Base-by-base conservation (phyloP, 2,113 vertebrate species). In the Pan paniscus region DNA sequence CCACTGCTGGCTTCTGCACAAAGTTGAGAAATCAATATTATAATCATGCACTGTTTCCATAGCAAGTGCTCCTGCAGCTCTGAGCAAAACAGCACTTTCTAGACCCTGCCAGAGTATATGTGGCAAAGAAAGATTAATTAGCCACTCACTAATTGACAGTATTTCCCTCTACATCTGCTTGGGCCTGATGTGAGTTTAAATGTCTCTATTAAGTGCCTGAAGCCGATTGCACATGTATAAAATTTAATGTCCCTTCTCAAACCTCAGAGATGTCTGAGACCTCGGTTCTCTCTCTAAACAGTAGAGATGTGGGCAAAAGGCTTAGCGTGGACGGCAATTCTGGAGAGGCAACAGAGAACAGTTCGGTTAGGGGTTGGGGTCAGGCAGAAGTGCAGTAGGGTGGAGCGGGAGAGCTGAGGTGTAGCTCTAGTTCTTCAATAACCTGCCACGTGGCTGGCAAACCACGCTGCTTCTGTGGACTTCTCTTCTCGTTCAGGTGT, bases 61-160 rank as follows among this genome's bases (percentile, higher is more conserved):
- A 96, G 93, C 97, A 96, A 98, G 94, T 35, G n/a, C 38, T 98
- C 80, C 96, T 83, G 92, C 81, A 93, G 97, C 90, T 98, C 80
- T 43, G 68, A 97, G 96, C 52, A 93, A 80, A 97, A 79, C 70
- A 94, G 43, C 79, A 85, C 75, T 98, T 98, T 98, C 89, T 90
- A 93, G 48, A 93, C 95, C 82, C 89, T 87, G 93, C 94, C 73
- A n/a, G 79, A 96, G 90, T 88, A 20, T 93, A 80, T 80, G 87
- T 68, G 93, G 89, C 96, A 90, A 78, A 97, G 97, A 92, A 88
- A 98, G 97, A 97, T 97, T 98, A 98, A 98, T 98, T 98, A 97
- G 91, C 67, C 48, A 68, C 92, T 97, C n/a, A 75, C 43, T 98
- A 98, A 98, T 94, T 98, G 98, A 97, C 96, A 97, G 68, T 93